These are phyloP conservation scores for Sweltsa coloradensis DNA, from an alignment of 1,140 invertebrate species.

Conservation along the genomic window DNA sequence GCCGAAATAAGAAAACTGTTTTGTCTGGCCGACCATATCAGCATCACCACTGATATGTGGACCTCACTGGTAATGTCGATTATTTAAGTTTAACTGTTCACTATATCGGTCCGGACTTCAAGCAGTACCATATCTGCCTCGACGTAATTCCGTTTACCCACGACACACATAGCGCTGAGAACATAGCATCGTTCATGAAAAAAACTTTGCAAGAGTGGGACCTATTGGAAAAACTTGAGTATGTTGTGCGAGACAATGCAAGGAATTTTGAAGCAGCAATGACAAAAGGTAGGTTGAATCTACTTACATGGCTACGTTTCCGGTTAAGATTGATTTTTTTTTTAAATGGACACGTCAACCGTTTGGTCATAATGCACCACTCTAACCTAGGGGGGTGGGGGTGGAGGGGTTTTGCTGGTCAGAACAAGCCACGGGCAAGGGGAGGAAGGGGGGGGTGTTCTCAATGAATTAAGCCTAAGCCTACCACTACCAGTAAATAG, in stretches of 20 bases:
- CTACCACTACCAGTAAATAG: too few relatives aligned
- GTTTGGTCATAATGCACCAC: too few relatives aligned
- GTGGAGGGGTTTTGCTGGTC: too few relatives aligned
- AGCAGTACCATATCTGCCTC: neutral
- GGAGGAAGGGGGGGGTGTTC: too few relatives aligned
- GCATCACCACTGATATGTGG: neutral
- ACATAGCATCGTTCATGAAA: neutral
- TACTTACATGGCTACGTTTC: too few relatives aligned
- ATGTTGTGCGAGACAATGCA: neutral
- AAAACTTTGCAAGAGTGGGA: neutral
- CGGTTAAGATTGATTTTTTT: too few relatives aligned
- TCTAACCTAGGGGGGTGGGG: too few relatives aligned
- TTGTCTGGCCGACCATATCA: neutral
- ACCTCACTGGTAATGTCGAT: neutral
- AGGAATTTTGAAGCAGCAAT: neutral
- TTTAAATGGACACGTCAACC: too few relatives aligned
- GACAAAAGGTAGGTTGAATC: too few relatives aligned
- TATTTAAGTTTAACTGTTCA: neutral
- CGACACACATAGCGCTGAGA: neutral
- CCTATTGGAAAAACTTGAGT: neutral
- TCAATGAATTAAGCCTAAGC: too few relatives aligned
- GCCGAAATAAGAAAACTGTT: neutral
- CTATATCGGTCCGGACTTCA: neutral
- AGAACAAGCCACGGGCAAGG: too few relatives aligned
- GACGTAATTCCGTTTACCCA: neutral